A percentile compares a stretch with the other conserved stretches of the same genome.
Conservation (phyloP, 2,888 invertebrate species). For the Dichetophora obliterata region DNA sequence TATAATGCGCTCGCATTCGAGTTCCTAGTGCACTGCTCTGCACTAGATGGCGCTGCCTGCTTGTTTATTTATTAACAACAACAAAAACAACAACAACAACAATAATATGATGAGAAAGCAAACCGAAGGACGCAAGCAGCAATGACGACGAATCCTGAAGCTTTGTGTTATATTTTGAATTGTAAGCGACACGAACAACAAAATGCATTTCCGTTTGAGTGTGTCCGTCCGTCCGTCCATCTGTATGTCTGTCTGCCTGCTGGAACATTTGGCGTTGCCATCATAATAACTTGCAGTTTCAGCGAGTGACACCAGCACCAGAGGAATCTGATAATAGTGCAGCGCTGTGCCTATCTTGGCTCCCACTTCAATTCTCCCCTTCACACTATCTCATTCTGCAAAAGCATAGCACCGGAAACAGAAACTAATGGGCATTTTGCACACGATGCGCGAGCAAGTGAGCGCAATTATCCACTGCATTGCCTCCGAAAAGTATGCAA, state of each 20-base stretch:
- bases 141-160: conserved; percentile 1
- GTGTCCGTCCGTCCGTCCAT: no score
- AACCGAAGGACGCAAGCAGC: conserved; percentile 52
- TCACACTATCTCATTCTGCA: neutral
- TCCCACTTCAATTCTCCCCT: neutral
- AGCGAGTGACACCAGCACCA: conserved; percentile 2
- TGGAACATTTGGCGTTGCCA: neutral
- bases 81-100: no score
- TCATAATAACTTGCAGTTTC: conserved; percentile 22
- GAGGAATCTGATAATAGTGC: neutral
- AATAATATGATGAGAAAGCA: conserved; percentile 49
- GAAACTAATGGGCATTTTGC: conserved; percentile 19
- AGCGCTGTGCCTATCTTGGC: neutral
- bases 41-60: conserved; percentile 37
- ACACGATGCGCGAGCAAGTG: conserved; percentile 31
- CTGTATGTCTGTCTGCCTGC: neutral
- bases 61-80: conserved; percentile 63
- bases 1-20: conserved; percentile 61
- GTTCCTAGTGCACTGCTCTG: conserved; percentile 38
- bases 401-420: neutral
- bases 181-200: conserved; percentile 46
- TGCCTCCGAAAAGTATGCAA: conserved; percentile 16
- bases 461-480: conserved; percentile 26
- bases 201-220: conserved; percentile 1
- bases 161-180: conserved; percentile 49